These are phyloP conservation scores for Micrastur ruficollis DNA, from an alignment of 2,797 vertebrate species.

Conservation along the genomic window DNA sequence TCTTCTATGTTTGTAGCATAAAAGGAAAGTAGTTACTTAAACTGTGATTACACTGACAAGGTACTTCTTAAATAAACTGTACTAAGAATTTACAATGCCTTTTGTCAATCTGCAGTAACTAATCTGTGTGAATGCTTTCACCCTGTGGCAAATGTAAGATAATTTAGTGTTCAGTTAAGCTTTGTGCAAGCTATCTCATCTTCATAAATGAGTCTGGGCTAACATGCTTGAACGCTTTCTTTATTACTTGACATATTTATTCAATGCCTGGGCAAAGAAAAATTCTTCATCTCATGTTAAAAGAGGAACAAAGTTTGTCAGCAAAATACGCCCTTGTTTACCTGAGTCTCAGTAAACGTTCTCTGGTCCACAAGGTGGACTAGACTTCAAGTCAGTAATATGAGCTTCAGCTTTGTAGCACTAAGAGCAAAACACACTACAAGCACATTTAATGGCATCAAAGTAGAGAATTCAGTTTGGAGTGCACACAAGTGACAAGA, in stretches of 20 bases:
- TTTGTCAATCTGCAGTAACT: neutral
- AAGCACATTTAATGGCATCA: neutral
- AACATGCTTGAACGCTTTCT: neutral
- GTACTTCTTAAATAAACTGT: neutral
- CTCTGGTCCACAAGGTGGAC: conserved; percentile 34
- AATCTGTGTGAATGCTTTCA: neutral
- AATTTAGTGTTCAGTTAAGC: neutral
- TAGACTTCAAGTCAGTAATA: neutral
- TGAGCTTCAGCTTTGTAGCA: neutral
- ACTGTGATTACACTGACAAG: neutral
- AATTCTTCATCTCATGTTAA: neutral
- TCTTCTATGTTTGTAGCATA: neutral
- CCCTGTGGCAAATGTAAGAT: neutral
- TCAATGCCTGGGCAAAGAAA: neutral
- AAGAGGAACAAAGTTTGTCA: neutral
- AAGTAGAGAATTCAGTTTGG: neutral
- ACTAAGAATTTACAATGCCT: neutral
- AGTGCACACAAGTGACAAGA: neutral
- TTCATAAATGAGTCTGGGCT: neutral
- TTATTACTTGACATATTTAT: neutral
- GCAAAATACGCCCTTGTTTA: neutral
- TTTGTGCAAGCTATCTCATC: neutral
- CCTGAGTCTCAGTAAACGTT: neutral
- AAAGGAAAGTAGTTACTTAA: neutral
- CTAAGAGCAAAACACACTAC: neutral